A percentile compares a stretch with the other conserved stretches of the same genome.
Conservation (phyloP, 1,140 invertebrate genomes). For the Plectrocnemia conspersa region DNA sequence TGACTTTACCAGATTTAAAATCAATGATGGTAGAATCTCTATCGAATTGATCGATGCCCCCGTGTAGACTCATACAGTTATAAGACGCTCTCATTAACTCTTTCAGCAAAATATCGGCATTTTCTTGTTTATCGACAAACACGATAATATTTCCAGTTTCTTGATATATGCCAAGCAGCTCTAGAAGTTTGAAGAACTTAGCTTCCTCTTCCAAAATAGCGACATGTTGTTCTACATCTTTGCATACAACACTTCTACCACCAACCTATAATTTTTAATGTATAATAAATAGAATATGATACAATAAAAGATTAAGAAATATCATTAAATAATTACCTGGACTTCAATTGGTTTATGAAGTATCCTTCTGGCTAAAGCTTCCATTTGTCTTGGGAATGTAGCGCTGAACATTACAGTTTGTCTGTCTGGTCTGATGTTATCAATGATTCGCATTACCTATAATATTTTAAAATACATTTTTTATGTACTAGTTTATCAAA, state of each 20-base stretch:
- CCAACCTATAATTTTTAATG: constrained; percentile 63
- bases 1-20: constrained; percentile 92
- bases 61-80: constrained; percentile 93
- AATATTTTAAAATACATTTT: too few species aligned
- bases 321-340: constrained; percentile 49
- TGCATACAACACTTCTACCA: constrained; percentile 94
- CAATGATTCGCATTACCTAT: constrained; percentile 92
- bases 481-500: too few species aligned
- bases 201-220: constrained; percentile 93
- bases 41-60: constrained; percentile 98
- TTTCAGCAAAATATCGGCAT: constrained; percentile 90
- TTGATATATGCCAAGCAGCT: constrained; percentile 91
- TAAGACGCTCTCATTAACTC: constrained; percentile 97
- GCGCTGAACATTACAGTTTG: constrained; percentile 99
- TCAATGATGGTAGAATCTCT: constrained; percentile 96
- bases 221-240: constrained; percentile 95
- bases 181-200: constrained; percentile 96
- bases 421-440: constrained; percentile 93
- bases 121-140: constrained; percentile 99
- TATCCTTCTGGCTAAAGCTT: constrained; percentile 91
- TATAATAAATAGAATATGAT: constrained; percentile 3
- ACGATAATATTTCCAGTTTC: constrained; percentile 91
- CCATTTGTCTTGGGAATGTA: constrained; percentile 98
- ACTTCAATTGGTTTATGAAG: constrained; percentile 95
- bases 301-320: not conserved